Evolutionary conservation across 1,140 invertebrate genomes (phyloP).

Genomic region (Brachionus calyciflorus): DNA sequence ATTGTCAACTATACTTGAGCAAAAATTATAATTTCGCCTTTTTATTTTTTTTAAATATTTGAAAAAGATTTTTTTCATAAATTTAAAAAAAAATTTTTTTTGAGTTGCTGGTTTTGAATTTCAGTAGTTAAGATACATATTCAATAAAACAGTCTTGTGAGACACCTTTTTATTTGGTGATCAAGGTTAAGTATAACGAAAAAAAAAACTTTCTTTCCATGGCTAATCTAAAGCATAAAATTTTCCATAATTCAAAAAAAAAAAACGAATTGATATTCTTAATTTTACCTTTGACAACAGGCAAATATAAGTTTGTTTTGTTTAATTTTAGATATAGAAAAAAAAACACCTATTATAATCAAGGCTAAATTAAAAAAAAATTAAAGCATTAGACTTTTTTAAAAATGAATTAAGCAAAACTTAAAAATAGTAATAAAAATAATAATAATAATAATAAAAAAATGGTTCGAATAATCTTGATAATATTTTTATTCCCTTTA

Average conservation of each 20-base stretch:
- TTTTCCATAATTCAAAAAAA: neutral
- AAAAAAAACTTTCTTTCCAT: neutral
- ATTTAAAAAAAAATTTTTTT: too few relatives aligned
- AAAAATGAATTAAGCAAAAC: neutral
- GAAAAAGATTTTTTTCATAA: neutral
- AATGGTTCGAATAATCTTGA: too few relatives aligned
- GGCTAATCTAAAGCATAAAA: neutral
- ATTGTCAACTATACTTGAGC: slow-evolving; percentile 17
- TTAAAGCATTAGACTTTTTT: neutral
- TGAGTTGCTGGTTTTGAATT: slow-evolving; percentile 16
- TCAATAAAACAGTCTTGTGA: neutral
- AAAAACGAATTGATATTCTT: slow-evolving; percentile 6
- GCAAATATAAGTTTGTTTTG: neutral
- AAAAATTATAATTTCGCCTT: neutral
- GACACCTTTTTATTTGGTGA: slow-evolving; percentile 7
- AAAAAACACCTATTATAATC: neutral
- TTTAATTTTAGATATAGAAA: neutral
- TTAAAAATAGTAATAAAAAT: too few relatives aligned
- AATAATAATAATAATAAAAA: too few relatives aligned
- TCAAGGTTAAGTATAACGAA: neutral
- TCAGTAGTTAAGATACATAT: neutral
- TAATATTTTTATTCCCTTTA: too few relatives aligned
- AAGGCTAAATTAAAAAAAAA: too few relatives aligned
- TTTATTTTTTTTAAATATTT: slow-evolving; percentile 18
- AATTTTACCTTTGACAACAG: neutral